Base-by-base conservation (phyloP, 1,140 invertebrate species). In the Pogonomyrmex californicus region DNA sequence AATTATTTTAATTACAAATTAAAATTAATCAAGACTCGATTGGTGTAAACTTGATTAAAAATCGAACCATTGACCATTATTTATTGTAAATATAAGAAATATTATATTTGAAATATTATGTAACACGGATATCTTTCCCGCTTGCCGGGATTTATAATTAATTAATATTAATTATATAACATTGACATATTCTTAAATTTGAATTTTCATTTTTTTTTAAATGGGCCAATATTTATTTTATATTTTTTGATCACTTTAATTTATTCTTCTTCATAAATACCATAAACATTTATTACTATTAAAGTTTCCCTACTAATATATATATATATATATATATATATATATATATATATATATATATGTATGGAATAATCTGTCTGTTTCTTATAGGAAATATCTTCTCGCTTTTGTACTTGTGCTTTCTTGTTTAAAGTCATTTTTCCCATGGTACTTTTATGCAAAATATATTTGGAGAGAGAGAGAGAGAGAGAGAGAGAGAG, bases 381-480 rank as follows among this genome's bases (percentile, higher is more conserved):
- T n/a, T 60, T 56, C 23, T 54, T 23, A 56, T 38, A 54, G 3
- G n/a, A 68, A 30, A 30, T 54, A 44, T 5, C 10, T 30, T 44
- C 44, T 38, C 51, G n/a, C 2, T 56, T 62, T 63, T 17, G 1
- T 65, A 41, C 17, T n/a, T n/a, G n/a, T n/a, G n/a, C 4, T 78
- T 9, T 51, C 7, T 41, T 23, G 10, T 36, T 14, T n/a, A 38
- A 51, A 63, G 14, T 4, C 23, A 70, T 68, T 78, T 47, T 47
- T 65, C n/a, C 3, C n/a, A 30, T 0, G 14, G 12, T 54, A 41
- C 4, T 54, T 38, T 54, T 68, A 79, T 65, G 44, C 36, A 79
- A 68, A 66, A 79, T 70, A 36, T n/a, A 68, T 79, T 6, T 66
- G 23, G 12, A 79, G 14, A 54, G 70, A 54, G n/a, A 30, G n/a